Conservation (phyloP, 1,140 invertebrate genomes). For the Zaprionus capensis region DNA sequence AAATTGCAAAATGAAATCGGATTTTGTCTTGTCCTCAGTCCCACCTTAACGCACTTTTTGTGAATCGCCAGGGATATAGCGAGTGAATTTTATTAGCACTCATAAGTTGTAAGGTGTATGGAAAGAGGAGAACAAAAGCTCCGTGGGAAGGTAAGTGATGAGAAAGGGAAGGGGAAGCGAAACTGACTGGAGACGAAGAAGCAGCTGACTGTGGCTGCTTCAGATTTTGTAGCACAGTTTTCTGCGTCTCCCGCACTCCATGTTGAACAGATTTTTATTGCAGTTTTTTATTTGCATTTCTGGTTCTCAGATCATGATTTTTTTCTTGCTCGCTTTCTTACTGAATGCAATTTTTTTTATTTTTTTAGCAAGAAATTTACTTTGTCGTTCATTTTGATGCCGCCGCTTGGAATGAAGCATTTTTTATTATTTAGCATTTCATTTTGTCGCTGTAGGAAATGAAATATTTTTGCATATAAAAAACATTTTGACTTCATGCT, state of each 20-base stretch:
- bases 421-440: constrained; percentile 78
- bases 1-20: constrained; percentile 46
- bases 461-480: constrained; percentile 82
- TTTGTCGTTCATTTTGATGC: constrained; percentile 65
- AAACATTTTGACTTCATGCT: constrained; percentile 75
- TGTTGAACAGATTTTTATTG: constrained; percentile 82
- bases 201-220: constrained; percentile 25
- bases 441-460: constrained; percentile 73
- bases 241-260: constrained; percentile 57
- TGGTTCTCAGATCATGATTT: constrained; percentile 29
- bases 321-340: constrained; percentile 7
- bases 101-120: constrained; percentile 80
- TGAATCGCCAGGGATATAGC: constrained; percentile 62
- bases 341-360: constrained; percentile 1
- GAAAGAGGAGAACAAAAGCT: not conserved
- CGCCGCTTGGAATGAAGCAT: constrained; percentile 33
- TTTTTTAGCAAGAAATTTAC: constrained; percentile 55
- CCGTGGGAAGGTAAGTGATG: not conserved
- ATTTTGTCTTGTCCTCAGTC: constrained; percentile 47
- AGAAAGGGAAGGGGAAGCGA: constrained; percentile 5
- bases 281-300: constrained; percentile 75
- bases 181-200: not conserved
- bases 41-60: constrained; percentile 70
- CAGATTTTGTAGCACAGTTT: constrained; percentile 55
- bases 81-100: constrained; percentile 79